A percentile compares a stretch with the other conserved stretches of the same genome.
Conservation (phyloP, 2,113 vertebrate genomes). For the Sinocyclocheilus grahami region DNA sequence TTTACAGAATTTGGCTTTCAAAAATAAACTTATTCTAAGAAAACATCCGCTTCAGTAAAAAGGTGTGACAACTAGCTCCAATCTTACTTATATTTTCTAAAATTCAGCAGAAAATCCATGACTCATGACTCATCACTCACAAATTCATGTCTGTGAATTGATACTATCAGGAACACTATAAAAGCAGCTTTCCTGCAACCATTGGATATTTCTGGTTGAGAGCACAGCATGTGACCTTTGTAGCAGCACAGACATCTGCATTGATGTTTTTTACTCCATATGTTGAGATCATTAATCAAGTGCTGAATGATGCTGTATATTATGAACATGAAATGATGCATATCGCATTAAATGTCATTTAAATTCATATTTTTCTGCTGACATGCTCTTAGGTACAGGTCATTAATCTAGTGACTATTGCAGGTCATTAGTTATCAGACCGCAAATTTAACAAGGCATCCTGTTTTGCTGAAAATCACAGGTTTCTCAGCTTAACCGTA, state of each 20-base stretch:
- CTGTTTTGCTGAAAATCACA: conserved; percentile 15
- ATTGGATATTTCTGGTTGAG: conserved; percentile 15
- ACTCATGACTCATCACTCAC: not conserved
- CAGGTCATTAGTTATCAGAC: conserved; percentile 19
- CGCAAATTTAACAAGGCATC: conserved; percentile 24
- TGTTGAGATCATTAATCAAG: conserved; percentile 48
- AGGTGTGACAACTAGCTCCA: not conserved
- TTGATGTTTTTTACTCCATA: conserved; percentile 33
- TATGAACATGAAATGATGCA: conserved; percentile 42
- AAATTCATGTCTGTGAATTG: not conserved
- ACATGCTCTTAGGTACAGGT: conserved; percentile 42
- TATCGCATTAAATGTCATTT: conserved; percentile 34
- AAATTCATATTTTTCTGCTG: conserved; percentile 50
- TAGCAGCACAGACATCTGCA: not conserved
- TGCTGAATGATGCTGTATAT: conserved; percentile 26
- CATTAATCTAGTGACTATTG: conserved; percentile 48
- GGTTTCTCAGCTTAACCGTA: not conserved
- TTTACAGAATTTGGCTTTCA: not conserved
- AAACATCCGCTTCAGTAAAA: not conserved
- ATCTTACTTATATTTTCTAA: not conserved
- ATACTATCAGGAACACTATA: not conserved
- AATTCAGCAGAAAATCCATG: not conserved
- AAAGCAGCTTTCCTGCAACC: not conserved
- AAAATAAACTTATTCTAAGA: not conserved
- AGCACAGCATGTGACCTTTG: conserved; percentile 25